These are phyloP conservation scores for Chaetura pelagica DNA, from an alignment of 2,113 vertebrate genomes.

Conservation along the genomic window DNA sequence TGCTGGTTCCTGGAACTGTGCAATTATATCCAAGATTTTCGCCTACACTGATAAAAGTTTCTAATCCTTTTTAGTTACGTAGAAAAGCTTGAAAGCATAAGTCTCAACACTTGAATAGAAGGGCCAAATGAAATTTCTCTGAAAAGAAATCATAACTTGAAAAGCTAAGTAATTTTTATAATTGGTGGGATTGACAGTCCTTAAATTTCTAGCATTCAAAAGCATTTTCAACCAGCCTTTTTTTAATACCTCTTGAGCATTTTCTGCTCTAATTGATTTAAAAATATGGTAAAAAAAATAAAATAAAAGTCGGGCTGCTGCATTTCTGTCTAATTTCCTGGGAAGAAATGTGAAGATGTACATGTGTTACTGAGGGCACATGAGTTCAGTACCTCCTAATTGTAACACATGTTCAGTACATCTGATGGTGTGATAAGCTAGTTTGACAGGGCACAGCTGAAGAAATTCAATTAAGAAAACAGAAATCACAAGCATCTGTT, in stretches of 20 bases:
- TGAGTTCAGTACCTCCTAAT: background rate
- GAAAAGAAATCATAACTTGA: slow-evolving; percentile 10
- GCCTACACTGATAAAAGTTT: background rate
- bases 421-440: background rate
- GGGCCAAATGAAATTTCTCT: background rate
- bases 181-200: background rate
- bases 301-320: background rate
- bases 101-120: background rate
- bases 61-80: background rate
- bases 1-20: background rate
- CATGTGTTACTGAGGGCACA: background rate
- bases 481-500: background rate
- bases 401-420: background rate
- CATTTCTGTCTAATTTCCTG: background rate
- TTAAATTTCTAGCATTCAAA: background rate
- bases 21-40: background rate
- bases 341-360: background rate
- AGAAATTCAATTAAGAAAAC: background rate
- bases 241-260: background rate
- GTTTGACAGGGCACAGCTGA: background rate
- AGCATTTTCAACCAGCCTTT: background rate
- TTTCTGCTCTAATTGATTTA: background rate
- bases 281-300: background rate
- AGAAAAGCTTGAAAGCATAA: background rate
- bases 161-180: background rate